Percentiles rank a stretch among this genome's conserved stretches.
phyloP scores from a whole-genome alignment of 2,797 vertebrate species.

The Acipenser oxyrinchus region DNA sequence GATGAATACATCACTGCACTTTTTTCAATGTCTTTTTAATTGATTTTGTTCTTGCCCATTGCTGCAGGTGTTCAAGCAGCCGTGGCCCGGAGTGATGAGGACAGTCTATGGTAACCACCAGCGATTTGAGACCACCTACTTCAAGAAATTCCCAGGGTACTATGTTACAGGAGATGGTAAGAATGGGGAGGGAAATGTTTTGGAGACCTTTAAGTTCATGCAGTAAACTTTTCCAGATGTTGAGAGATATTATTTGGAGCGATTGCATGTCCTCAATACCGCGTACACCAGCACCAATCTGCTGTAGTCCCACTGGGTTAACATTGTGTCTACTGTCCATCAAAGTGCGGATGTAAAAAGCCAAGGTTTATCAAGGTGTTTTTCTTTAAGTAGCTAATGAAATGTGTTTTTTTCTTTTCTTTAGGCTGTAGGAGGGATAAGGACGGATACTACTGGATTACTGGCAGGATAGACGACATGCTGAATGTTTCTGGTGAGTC shows the following conservation, averaged over 20 bases:
- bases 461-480: slow-evolving; percentile 95
- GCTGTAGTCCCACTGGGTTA: no score
- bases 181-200: slow-evolving; percentile 10
- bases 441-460: slow-evolving; percentile 97
- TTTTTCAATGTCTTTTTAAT: no score
- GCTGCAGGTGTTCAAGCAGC: slow-evolving; percentile 88
- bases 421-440: slow-evolving; percentile 86
- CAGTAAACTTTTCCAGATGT: no score
- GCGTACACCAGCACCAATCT: no score
- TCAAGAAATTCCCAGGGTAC: slow-evolving; percentile 93
- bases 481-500: slow-evolving; percentile 87
- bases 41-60: neutral
- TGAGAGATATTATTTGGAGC: no score
- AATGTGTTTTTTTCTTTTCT: neutral
- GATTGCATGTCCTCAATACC: no score
- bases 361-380: neutral
- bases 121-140: slow-evolving; percentile 84
- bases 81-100: slow-evolving; percentile 96
- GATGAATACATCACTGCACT: no score
- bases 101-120: slow-evolving; percentile 78
- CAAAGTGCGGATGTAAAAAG: no score
- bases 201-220: no score
- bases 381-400: neutral
- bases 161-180: slow-evolving; percentile 93
- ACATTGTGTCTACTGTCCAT: no score